Evolutionary conservation across 2,113 vertebrate genomes (phyloP).

Genomic region (Marmota monax): DNA sequence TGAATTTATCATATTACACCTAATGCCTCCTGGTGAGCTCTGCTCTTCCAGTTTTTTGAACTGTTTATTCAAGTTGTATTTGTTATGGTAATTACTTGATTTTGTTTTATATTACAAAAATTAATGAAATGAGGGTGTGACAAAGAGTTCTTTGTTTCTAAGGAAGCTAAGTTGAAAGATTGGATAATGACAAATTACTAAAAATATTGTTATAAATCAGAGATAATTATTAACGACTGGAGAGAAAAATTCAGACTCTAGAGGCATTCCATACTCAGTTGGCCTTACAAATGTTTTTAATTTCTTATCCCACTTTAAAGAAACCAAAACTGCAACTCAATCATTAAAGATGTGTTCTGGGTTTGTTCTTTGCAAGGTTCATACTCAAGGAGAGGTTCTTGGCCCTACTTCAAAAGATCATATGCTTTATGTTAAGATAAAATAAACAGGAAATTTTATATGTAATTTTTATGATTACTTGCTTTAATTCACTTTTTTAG

Average conservation of each 20-base stretch:
- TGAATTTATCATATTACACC: fast-evolving
- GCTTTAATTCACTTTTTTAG: conserved; percentile 34
- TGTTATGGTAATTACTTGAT: not conserved
- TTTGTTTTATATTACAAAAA: conserved; percentile 37
- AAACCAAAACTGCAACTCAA: conserved; percentile 38
- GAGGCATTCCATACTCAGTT: conserved; percentile 2
- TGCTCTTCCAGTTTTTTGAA: not conserved
- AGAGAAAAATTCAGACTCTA: not conserved
- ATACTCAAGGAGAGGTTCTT: conserved; percentile 34
- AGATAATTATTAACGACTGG: conserved; percentile 7
- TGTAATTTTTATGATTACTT: conserved; percentile 34
- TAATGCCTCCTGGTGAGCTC: not conserved
- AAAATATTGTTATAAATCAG: conserved; percentile 42
- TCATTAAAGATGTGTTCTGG: conserved; percentile 6
- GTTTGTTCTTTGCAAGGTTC: conserved; percentile 24
- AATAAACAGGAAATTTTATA: conserved; percentile 16
- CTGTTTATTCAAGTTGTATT: conserved; percentile 20
- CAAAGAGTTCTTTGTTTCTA: conserved; percentile 56
- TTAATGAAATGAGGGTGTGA: conserved; percentile 42
- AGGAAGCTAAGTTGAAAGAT: conserved; percentile 31
- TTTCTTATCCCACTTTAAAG: conserved; percentile 65
- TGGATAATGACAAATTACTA: conserved; percentile 42
- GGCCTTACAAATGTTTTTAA: conserved; percentile 59
- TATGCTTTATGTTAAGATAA: conserved; percentile 56
- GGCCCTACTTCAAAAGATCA: conserved; percentile 36